Conservation (phyloP, 2,888 invertebrate species). For the Cryptocephalus primarius region DNA sequence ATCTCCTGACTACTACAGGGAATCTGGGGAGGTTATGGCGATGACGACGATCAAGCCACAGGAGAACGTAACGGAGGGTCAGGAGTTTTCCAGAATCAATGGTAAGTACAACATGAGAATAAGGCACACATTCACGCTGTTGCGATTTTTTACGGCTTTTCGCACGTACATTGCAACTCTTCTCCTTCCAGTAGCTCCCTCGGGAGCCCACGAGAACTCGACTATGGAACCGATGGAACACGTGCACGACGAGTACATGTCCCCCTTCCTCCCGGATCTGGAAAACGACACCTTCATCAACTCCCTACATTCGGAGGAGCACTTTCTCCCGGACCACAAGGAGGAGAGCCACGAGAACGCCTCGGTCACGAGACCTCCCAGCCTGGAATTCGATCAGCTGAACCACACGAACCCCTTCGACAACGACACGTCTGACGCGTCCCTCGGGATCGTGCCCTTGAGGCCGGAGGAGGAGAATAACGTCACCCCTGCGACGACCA, state of each 20-base stretch:
- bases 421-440: conserved; percentile 22
- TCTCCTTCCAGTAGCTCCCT: background rate
- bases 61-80: too few relatives aligned
- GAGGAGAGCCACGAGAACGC: conserved; percentile 19
- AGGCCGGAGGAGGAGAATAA: conserved; percentile 5
- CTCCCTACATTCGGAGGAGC: conserved; percentile 44
- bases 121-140: too few relatives aligned
- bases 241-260: conserved; percentile 43
- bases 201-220: conserved; percentile 4
- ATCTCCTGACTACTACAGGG: too few relatives aligned
- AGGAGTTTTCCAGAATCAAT: too few relatives aligned
- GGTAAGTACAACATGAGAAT: too few relatives aligned
- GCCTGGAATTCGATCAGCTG: conserved; percentile 41
- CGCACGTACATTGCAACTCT: background rate
- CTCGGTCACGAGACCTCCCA: conserved; percentile 23
- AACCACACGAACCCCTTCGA: conserved; percentile 42
- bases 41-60: too few relatives aligned
- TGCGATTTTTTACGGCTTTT: too few relatives aligned
- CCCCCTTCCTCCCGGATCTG: conserved; percentile 55
- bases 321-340: conserved; percentile 17
- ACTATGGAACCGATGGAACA: conserved; percentile 16
- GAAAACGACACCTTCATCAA: conserved; percentile 50
- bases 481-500: conserved; percentile 3
- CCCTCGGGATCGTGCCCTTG: conserved; percentile 20
- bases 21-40: too few relatives aligned